Evolutionary conservation across 2,888 invertebrate species (phyloP).

Genomic region (Terebella lapidaria): DNA sequence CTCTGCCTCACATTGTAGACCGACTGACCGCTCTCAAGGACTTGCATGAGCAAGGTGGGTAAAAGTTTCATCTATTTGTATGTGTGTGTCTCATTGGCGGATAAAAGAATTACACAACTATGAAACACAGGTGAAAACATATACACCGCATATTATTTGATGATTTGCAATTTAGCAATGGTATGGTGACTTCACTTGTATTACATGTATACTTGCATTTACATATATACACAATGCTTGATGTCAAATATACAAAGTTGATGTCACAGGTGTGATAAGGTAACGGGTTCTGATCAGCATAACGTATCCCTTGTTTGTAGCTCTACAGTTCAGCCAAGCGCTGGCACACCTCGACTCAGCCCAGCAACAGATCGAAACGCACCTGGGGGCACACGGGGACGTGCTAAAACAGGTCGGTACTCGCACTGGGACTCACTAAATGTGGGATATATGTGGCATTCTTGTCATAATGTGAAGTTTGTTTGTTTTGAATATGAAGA

Average conservation of each 20-base stretch:
- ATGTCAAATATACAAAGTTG: too few species aligned
- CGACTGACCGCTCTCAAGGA: conserved; percentile 80
- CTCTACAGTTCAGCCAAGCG: conserved; percentile 80
- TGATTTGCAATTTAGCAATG: not conserved
- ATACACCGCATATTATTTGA: too few species aligned
- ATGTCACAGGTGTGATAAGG: too few species aligned
- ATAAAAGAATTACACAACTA: too few species aligned
- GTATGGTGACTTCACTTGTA: not conserved
- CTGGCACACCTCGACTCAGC: conserved; percentile 63
- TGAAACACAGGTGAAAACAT: too few species aligned
- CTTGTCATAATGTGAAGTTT: not conserved
- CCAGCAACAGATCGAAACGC: conserved; percentile 44
- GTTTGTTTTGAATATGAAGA: not conserved
- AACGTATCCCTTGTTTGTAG: too few species aligned
- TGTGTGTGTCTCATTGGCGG: conserved; percentile 1
- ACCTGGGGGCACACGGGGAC: conserved; percentile 40
- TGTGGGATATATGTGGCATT: not conserved
- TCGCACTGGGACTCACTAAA: not conserved
- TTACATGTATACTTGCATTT: not conserved
- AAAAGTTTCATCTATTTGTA: conserved; percentile 8
- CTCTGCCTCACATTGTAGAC: conserved; percentile 74
- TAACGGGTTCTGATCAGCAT: too few species aligned
- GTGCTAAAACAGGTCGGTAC: conserved; percentile 42
- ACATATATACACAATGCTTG: too few species aligned
- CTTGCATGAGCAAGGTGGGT: conserved; percentile 81